These are phyloP conservation scores for Uromys caudimaculatus DNA, from an alignment of 2,797 vertebrate species.

Conservation along the genomic window DNA sequence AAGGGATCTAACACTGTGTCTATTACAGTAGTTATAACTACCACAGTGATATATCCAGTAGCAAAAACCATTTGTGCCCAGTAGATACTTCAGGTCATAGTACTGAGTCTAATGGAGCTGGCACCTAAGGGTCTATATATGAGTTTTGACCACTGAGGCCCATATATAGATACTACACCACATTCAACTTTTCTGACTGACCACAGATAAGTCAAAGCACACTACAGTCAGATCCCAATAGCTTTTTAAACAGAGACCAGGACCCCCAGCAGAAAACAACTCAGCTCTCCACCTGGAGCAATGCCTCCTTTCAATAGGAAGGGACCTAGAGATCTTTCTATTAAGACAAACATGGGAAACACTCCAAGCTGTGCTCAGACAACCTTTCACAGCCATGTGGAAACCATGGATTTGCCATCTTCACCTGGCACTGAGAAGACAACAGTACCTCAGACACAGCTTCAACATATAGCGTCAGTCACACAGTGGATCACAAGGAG, in stretches of 20 bases:
- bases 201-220: accelerated
- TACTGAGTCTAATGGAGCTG: accelerated
- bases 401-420: accelerated
- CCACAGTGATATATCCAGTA: background rate
- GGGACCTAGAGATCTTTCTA: no score
- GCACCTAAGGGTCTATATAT: accelerated
- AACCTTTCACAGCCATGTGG: background rate
- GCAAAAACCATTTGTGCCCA: background rate
- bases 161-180: accelerated
- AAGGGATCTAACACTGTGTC: background rate
- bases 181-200: accelerated
- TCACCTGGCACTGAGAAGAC: no score
- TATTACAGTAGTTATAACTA: accelerated
- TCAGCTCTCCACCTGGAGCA: background rate
- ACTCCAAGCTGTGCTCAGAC: no score
- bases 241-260: background rate
- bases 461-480: no score
- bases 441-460: background rate
- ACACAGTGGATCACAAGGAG: background rate
- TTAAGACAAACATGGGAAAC: accelerated
- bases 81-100: accelerated
- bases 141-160: accelerated
- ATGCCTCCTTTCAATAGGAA: background rate
- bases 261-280: background rate
- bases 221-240: accelerated